Evolutionary conservation across 2,888 invertebrate genomes (phyloP).

Genomic region (Drosophila nr. perissopoda): DNA sequence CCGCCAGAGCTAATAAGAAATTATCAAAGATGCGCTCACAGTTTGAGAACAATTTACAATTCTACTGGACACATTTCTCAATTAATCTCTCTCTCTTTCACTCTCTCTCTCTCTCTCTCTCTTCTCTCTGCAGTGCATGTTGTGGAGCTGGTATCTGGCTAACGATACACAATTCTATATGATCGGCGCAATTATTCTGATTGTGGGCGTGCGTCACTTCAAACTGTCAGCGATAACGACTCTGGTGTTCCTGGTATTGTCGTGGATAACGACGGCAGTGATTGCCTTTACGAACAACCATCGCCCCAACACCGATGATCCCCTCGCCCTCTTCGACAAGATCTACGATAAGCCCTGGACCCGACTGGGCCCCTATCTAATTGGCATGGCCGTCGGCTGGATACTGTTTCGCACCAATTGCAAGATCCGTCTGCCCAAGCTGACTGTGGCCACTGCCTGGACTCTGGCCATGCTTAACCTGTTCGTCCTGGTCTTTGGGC

Average conservation of each 20-base stretch:
- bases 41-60: background rate
- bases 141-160: constrained; percentile 96
- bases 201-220: constrained; percentile 92
- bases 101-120: background rate
- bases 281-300: constrained; percentile 92
- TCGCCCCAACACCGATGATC: constrained; percentile 92
- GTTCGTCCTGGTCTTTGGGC: constrained; percentile 91
- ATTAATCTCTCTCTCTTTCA: background rate
- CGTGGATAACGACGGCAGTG: constrained; percentile 92
- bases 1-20: background rate
- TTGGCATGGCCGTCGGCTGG: constrained; percentile 94
- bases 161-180: constrained; percentile 95
- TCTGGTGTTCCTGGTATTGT: constrained; percentile 89
- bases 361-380: constrained; percentile 92
- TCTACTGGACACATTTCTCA: background rate
- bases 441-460: constrained; percentile 90
- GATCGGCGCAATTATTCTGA: constrained; percentile 92
- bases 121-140: constrained; percentile 89
- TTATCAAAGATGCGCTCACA: background rate
- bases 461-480: constrained; percentile 88
- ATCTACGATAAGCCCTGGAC: constrained; percentile 97
- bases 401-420: constrained; percentile 93
- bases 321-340: constrained; percentile 93
- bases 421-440: constrained; percentile 90
- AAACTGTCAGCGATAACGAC: constrained; percentile 90